Conservation (phyloP, 2,888 invertebrate species). For the Biston stratarius region DNA sequence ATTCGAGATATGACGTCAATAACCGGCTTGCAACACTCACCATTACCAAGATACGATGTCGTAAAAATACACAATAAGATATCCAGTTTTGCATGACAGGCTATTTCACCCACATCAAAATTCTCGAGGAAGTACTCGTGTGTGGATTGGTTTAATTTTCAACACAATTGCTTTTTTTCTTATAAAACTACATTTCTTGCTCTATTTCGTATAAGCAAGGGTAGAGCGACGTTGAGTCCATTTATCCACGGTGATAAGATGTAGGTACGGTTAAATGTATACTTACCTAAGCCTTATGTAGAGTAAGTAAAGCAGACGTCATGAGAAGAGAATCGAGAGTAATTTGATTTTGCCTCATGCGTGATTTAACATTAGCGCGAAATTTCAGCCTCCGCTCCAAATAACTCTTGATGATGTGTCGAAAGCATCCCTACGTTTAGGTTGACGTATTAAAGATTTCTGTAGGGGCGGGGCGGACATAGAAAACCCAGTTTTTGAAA, state of each 20-base stretch:
- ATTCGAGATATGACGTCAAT: constrained; percentile 16
- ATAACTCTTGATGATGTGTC: constrained; percentile 30
- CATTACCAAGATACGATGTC: constrained; percentile 39
- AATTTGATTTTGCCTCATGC: constrained; percentile 18
- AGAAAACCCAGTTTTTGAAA: background rate
- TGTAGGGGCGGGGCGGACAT: background rate
- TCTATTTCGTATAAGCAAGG: constrained; percentile 5
- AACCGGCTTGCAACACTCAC: constrained; percentile 28
- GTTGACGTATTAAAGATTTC: constrained; percentile 1
- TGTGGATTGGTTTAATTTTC: constrained; percentile 10
- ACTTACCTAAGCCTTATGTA: background rate
- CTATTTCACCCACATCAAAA: constrained; percentile 28
- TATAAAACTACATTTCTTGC: constrained; percentile 10
- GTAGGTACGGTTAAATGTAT: too few relatives aligned
- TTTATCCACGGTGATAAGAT: constrained; percentile 2
- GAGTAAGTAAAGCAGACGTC: background rate
- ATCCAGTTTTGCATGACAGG: constrained; percentile 30
- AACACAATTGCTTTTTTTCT: constrained; percentile 12
- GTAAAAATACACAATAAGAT: constrained; percentile 55
- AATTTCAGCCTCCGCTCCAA: constrained; percentile 5
- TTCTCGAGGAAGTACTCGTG: constrained; percentile 1
- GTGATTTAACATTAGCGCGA: constrained; percentile 21
- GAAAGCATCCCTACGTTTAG: constrained; percentile 19
- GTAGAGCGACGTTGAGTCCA: constrained; percentile 7
- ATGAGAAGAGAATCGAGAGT: constrained; percentile 13